A percentile compares a stretch with the other conserved stretches of the same genome.
These are phyloP conservation scores for Zeugodacus cucurbitae DNA, from an alignment of 1,140 invertebrate species.

Conservation along the genomic window DNA sequence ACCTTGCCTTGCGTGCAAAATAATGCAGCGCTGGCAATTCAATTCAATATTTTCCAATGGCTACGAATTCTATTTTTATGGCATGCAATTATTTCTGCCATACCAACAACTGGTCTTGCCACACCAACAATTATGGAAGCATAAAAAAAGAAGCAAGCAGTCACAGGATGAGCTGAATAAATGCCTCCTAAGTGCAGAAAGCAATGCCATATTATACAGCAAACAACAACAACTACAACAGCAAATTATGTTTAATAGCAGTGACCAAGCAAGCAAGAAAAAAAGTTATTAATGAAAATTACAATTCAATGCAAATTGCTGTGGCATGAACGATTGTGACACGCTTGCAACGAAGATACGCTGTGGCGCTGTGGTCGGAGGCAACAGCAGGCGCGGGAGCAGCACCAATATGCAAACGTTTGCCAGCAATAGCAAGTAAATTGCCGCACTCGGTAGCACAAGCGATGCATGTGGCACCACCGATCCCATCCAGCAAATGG, in stretches of 20 bases:
- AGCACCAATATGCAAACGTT: too few relatives aligned
- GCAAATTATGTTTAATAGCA: neutral
- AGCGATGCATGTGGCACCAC: too few relatives aligned
- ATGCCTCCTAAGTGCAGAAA: neutral
- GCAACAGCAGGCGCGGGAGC: too few relatives aligned
- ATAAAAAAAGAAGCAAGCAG: neutral
- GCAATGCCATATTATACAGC: neutral
- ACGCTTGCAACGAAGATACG: neutral
- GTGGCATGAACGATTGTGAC: neutral
- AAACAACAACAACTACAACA: neutral
- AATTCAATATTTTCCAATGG: neutral
- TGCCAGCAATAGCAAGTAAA: too few relatives aligned
- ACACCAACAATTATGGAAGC: neutral
- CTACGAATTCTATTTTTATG: slow-evolving; percentile 15
- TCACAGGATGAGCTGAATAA: neutral
- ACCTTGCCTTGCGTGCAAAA: too few relatives aligned
- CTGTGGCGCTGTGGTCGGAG: too few relatives aligned
- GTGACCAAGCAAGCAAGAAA: neutral
- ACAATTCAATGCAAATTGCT: slow-evolving; percentile 4
- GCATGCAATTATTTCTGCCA: neutral
- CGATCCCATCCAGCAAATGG: too few relatives aligned
- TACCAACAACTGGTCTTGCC: neutral
- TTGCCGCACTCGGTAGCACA: too few relatives aligned
- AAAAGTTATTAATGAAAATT: slow-evolving; percentile 22
- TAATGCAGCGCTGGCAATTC: too few relatives aligned